A percentile compares a stretch with the other conserved stretches of the same genome.
These are phyloP conservation scores for Anisognathus igniventris DNA, from an alignment of 2,797 vertebrate genomes.

Conservation along the genomic window DNA sequence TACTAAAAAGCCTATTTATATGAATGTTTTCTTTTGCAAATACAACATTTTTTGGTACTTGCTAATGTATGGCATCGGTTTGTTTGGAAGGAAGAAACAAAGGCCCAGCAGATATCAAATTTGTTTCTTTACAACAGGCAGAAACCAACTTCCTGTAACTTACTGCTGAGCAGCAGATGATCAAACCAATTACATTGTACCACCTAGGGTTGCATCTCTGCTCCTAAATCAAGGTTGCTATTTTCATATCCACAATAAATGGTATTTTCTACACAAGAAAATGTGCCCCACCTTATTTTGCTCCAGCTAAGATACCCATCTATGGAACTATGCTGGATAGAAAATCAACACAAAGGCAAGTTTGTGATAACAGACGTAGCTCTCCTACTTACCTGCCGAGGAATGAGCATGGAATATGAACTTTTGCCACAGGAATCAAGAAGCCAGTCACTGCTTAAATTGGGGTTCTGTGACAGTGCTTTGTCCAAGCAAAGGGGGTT, in stretches of 20 bases:
- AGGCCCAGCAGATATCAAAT: not conserved
- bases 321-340: not conserved
- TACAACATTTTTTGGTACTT: slow-evolving; percentile 60
- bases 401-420: accelerated
- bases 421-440: not conserved
- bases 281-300: not conserved
- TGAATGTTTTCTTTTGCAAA: slow-evolving; percentile 59
- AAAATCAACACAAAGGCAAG: not conserved
- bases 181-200: not conserved
- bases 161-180: slow-evolving; percentile 51
- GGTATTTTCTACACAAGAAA: slow-evolving; percentile 52
- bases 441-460: not conserved
- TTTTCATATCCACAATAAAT: slow-evolving; percentile 72
- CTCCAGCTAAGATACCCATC: not conserved
- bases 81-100: slow-evolving; percentile 16
- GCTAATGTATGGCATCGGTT: slow-evolving; percentile 16
- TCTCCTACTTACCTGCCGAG: not conserved
- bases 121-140: not conserved
- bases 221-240: slow-evolving; percentile 61
- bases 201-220: slow-evolving; percentile 34
- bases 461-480: not conserved
- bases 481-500: not conserved
- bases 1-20: slow-evolving; percentile 71
- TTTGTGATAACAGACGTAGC: accelerated
- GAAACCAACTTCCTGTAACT: slow-evolving; percentile 7